Evolutionary conservation across 2,113 vertebrate genomes (phyloP).

Genomic region (Ovibos moschatus): DNA sequence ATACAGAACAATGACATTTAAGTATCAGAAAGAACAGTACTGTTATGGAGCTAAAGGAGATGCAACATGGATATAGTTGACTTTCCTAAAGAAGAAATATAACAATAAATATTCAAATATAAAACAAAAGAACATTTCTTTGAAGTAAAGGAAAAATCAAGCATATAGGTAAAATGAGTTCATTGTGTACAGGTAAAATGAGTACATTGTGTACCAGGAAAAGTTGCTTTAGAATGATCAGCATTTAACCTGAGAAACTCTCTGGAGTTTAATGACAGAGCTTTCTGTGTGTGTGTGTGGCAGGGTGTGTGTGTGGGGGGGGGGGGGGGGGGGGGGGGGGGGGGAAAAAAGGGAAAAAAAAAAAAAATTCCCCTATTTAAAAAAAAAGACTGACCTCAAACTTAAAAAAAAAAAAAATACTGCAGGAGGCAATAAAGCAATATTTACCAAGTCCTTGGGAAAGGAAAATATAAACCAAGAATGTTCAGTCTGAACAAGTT

Average conservation of each 20-base stretch:
- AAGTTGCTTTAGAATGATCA: not conserved
- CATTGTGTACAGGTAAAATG: not conserved
- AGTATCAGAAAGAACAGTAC: not conserved
- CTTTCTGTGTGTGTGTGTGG: not conserved
- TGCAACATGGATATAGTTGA: not conserved
- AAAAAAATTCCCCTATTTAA: not conserved
- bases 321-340: rapidly evolving
- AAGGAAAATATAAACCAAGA: slow-evolving; percentile 13
- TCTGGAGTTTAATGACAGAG: not conserved
- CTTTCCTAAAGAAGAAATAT: not conserved
- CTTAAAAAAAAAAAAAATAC: not conserved
- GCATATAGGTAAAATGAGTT: not conserved
- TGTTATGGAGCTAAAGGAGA: not conserved
- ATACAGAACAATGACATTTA: not conserved
- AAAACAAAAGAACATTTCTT: not conserved
- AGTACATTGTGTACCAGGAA: not conserved
- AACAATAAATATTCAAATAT: not conserved
- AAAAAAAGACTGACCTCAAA: not conserved
- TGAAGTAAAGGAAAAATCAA: slow-evolving; percentile 17
- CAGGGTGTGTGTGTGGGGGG: too few species aligned
- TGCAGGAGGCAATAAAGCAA: not conserved
- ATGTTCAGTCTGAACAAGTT: not conserved
- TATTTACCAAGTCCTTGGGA: not conserved
- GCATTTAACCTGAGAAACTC: not conserved
- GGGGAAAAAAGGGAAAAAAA: not conserved